Base-by-base conservation (phyloP, 1,140 invertebrate species). In the Zaprionus davidi region DNA sequence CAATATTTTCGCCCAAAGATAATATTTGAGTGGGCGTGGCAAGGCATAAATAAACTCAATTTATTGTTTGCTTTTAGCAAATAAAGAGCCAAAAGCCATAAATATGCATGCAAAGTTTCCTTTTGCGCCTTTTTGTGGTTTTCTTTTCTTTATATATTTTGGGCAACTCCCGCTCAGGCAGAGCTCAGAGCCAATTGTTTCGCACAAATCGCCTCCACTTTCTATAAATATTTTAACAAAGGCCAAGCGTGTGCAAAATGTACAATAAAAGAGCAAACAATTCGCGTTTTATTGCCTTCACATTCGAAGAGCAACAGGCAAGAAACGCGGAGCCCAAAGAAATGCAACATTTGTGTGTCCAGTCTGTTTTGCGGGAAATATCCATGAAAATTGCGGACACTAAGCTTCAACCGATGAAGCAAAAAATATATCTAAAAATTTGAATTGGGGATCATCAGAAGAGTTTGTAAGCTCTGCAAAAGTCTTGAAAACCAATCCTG, bases 171-270 rank as follows among this genome's bases (percentile, higher is more conserved):
- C 46, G 22, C 46, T 22, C 46, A 22, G 20, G 11, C 20, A 51
- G 46, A 51, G 12, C 46, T 51, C 63, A 7, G 15, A 46, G 56
- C n/a, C 80, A 87, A 81, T 83, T 88, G 80, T 68, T 75, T 78
- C 64, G 22, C 65, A 56, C 73, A 88, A 86, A 82, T 79, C 78
- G 83, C 69, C 76, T 75, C 46, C 77, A 77, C 69, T 80, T 87
- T 83, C 73, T 74, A 80, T 83, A 87, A 87, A 87, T 87, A 81
- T 78, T 83, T 83, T 51, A 87, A 80, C 78, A 80, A 77, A 7
- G 74, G 63, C 55, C 44, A 38, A 59, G 55, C 46, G 44, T 36
- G 53, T 36, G 53, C 75, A 77, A 77, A 71, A 68, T 68, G 36
- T 71, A 49, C 66, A 71, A 46, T 53, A 51, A 51, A 73, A 53